Evolutionary conservation across 2,797 vertebrate genomes (phyloP), one percentile per base, ranked within the genome.

Genomic region (Malacoraja senta): DNA sequence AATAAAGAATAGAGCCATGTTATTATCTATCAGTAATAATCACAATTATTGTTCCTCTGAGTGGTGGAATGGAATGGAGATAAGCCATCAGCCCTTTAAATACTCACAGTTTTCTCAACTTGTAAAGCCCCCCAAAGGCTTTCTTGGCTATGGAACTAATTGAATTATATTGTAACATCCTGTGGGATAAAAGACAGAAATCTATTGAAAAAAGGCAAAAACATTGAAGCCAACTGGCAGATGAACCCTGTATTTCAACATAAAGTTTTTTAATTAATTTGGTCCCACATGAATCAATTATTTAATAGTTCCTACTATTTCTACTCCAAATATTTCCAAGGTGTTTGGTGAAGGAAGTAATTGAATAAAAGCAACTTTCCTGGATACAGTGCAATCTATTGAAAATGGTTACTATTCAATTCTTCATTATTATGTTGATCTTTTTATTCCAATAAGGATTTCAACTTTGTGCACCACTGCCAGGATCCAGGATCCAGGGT

Each of bases 81-180:
- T 32, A 68, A 88, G 63, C 63, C 9, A 13, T 19, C n/a, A 65
- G 10, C 15, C 63, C 61, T 68, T 88, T 35, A 88, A 84, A 93
- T 93, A 95, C 96, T 96, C 90, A 96, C 95, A 96, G 91, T 93
- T 94, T 96, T 93, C 94, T 95, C 7, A 96, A 94, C n/a, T 95
- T 94, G 44, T 93, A 94, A 68, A 96, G 95, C 83, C 95, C 95
- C 71, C 95, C 94, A 77, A 96, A 96, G 2, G 95, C 95, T 86
- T 93, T 94, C 61, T 90, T 94, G 13, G 94, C 94, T 83, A 96
- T 94, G 0, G 92, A 58, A 17, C 53, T 65, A 72, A 96, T 95
- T 72, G 88, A 94, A 91, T 95, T 97, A 93, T 95, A 95, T 80
- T 96, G 96, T 88, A 97, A 94, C 93, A 96, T 95, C 38, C 95